A percentile compares a stretch with the other conserved stretches of the same genome.
These are phyloP conservation scores for Phyllopteryx taeniolatus DNA, from an alignment of 2,113 vertebrate genomes.

Conservation along the genomic window DNA sequence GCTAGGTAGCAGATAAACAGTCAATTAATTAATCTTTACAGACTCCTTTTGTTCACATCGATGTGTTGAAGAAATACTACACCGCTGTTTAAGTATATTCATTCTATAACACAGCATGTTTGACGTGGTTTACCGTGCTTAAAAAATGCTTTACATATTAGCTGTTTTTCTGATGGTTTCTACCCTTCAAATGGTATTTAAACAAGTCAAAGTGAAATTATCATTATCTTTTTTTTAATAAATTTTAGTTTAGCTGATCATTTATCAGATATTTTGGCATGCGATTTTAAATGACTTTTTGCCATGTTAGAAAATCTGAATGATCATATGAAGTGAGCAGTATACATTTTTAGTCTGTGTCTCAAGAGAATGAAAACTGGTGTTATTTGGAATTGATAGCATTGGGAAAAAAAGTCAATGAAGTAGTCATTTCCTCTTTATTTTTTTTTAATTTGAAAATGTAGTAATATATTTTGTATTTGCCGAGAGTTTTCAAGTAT, in stretches of 20 bases:
- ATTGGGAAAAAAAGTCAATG: neutral
- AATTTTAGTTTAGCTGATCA: no score
- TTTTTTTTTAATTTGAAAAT: neutral
- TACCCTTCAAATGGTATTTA: neutral
- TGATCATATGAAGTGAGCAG: neutral
- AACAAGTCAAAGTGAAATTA: neutral
- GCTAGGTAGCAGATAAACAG: conserved; percentile 56
- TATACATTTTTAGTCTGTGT: neutral
- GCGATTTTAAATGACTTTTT: neutral
- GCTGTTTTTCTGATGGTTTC: neutral
- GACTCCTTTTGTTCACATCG: conserved; percentile 6
- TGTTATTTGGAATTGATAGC: neutral
- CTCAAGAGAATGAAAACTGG: neutral
- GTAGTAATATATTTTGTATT: neutral
- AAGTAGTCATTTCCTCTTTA: neutral
- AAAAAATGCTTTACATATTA: neutral
- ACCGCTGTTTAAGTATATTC: neutral
- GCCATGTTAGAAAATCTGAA: neutral
- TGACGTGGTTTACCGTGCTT: neutral
- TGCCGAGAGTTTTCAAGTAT: neutral
- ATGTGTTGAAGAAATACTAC: neutral
- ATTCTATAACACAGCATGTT: neutral
- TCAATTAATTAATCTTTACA: conserved; percentile 24
- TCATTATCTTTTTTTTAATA: neutral
- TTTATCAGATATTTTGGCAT: neutral